Conservation (phyloP, 2,113 vertebrate genomes). For the Sorex araneus region DNA sequence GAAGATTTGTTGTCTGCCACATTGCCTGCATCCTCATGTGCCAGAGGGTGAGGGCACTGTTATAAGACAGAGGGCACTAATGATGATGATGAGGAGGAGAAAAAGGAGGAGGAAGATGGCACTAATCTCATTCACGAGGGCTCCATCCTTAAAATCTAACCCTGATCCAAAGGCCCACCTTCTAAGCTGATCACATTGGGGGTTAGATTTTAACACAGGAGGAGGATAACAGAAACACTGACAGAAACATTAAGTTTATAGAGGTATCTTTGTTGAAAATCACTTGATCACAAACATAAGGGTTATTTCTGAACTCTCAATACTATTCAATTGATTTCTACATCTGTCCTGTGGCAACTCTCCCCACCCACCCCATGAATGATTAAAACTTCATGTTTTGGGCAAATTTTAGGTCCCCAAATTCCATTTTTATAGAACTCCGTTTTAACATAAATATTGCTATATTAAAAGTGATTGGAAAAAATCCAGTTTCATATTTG, state of each 20-base stretch:
- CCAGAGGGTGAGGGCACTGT: too few relatives aligned
- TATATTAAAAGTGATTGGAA: conserved; percentile 37
- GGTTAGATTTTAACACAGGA: too few relatives aligned
- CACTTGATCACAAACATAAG: neutral
- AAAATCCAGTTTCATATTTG: conserved; percentile 14
- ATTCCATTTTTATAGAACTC: conserved; percentile 7
- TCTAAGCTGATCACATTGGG: too few relatives aligned
- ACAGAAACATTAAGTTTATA: neutral
- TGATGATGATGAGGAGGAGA: too few relatives aligned
- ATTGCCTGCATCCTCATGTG: too few relatives aligned
- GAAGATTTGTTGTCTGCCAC: too few relatives aligned
- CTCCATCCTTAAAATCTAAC: too few relatives aligned
- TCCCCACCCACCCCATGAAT: neutral
- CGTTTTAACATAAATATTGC: conserved; percentile 9
- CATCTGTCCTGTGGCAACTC: neutral
- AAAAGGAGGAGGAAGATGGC: too few relatives aligned
- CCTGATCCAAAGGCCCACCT: too few relatives aligned
- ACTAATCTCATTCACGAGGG: too few relatives aligned
- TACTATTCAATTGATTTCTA: too few relatives aligned
- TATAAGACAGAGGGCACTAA: too few relatives aligned
- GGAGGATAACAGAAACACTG: neutral
- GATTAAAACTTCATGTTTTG: neutral
- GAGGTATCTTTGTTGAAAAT: neutral
- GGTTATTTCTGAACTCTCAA: conserved; percentile 22
- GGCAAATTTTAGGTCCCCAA: neutral